A percentile compares a stretch with the other conserved stretches of the same genome.
These are phyloP conservation scores for Australoheros scitulus DNA, from an alignment of 2,113 vertebrate species.

Conservation along the genomic window DNA sequence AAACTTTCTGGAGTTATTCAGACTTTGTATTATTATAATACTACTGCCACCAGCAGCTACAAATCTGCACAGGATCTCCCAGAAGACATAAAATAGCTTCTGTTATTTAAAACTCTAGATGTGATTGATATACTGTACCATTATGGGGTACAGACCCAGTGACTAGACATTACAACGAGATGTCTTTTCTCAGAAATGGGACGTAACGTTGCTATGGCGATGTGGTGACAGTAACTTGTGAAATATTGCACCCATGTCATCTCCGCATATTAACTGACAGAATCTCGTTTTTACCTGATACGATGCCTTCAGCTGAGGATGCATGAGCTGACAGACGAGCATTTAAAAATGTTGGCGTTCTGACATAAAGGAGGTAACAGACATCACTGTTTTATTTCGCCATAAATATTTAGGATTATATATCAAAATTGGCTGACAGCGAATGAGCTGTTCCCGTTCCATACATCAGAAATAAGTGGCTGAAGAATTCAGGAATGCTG, in stretches of 20 bases:
- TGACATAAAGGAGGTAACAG: neutral
- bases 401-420: slow-evolving; percentile 9
- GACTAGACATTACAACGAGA: neutral
- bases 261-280: slow-evolving; percentile 19
- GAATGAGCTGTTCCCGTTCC: slow-evolving; percentile 1
- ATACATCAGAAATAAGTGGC: slow-evolving; percentile 4
- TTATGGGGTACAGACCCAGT: neutral
- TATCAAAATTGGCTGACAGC: slow-evolving; percentile 24
- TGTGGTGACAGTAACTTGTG: slow-evolving; percentile 21
- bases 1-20: neutral
- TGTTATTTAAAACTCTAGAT: slow-evolving; percentile 10
- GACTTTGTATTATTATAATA: neutral
- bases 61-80: neutral
- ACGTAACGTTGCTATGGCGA: slow-evolving; percentile 54
- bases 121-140: slow-evolving; percentile 12
- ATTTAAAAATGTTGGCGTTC: slow-evolving; percentile 19
- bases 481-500: neutral
- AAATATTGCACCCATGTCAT: slow-evolving; percentile 51
- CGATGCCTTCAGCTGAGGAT: neutral
- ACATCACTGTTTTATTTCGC: neutral
- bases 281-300: slow-evolving; percentile 35
- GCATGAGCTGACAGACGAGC: slow-evolving; percentile 12
- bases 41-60: neutral
- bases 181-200: slow-evolving; percentile 29
- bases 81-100: neutral